Conservation (phyloP, 35 echinoderm and acorn worm species). For the Apostichopus californicus region DNA sequence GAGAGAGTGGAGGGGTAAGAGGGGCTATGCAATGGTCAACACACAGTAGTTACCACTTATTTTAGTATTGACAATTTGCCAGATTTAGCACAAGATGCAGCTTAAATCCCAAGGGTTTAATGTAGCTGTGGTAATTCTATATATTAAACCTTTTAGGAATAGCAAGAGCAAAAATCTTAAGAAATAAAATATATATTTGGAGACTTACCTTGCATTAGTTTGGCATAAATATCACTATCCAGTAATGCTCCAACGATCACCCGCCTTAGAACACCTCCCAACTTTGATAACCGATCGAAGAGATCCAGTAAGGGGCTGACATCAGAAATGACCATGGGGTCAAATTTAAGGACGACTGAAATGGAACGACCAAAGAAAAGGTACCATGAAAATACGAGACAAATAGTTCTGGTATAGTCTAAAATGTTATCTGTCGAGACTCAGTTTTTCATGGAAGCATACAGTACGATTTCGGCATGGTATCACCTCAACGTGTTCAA, state of each 20-base stretch:
- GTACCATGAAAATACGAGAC: no score
- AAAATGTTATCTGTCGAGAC: no score
- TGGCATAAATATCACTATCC: constrained; percentile 68
- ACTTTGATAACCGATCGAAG: constrained; percentile 84
- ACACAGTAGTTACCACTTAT: not conserved
- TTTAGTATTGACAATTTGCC: not conserved
- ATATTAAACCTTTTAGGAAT: no score
- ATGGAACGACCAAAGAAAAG: not conserved
- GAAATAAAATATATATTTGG: no score
- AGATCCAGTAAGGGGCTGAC: constrained; percentile 55
- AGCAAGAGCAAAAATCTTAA: no score
- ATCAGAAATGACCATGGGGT: constrained; percentile 28
- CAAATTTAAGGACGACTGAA: constrained; percentile 18
- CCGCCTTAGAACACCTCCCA: constrained; percentile 88
- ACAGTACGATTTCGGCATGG: no score
- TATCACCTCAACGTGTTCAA: no score
- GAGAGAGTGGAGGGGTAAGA: no score
- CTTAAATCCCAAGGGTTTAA: not conserved
- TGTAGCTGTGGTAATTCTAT: not conserved
- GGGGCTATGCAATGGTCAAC: no score
- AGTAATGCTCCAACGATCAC: constrained; percentile 80
- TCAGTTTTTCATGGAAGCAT: no score
- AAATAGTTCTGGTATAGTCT: no score
- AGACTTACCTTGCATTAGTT: constrained; percentile 63
- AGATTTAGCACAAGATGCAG: not conserved